Percentiles rank a stretch among this genome's conserved stretches.
phyloP scores from a whole-genome alignment of 2,113 vertebrate genomes.

The Silurus asotus region DNA sequence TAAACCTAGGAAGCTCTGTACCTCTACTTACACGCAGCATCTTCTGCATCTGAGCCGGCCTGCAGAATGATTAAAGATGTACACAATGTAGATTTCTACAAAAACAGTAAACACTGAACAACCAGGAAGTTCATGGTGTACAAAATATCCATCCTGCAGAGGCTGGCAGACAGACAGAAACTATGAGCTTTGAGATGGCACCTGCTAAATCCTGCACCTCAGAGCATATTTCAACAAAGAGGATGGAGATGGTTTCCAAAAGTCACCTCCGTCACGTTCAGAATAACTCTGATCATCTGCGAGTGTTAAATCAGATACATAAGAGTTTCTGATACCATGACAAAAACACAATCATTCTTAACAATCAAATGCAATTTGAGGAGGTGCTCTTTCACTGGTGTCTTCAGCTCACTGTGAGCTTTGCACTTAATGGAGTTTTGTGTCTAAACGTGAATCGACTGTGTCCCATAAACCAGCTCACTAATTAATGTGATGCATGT shows the following conservation, averaged over 20 bases:
- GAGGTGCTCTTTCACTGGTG: neutral
- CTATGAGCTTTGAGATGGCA: conserved; percentile 68
- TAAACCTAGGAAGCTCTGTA: conserved; percentile 76
- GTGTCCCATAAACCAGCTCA: neutral
- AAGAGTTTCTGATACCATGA: neutral
- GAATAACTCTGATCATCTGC: conserved; percentile 81
- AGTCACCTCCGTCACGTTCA: conserved; percentile 78
- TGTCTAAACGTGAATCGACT: neutral
- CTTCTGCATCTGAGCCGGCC: conserved; percentile 68
- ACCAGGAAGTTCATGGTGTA: neutral
- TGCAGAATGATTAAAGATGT: conserved; percentile 44
- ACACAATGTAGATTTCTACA: neutral
- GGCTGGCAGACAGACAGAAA: conserved; percentile 67
- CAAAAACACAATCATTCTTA: neutral
- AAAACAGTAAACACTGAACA: neutral
- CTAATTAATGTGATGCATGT: neutral
- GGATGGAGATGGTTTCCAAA: conserved; percentile 64
- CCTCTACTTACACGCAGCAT: conserved; percentile 74
- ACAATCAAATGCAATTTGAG: no score
- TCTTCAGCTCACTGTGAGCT: neutral
- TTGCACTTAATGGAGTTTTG: neutral
- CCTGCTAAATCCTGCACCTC: conserved; percentile 77
- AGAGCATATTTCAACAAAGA: conserved; percentile 83
- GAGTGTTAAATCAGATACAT: neutral
- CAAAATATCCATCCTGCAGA: conserved; percentile 58